Percentiles rank a stretch among this genome's conserved stretches.
These are phyloP conservation scores for Mallateleia sp. DNA, from an alignment of 2,888 invertebrate species.

Conservation along the genomic window DNA sequence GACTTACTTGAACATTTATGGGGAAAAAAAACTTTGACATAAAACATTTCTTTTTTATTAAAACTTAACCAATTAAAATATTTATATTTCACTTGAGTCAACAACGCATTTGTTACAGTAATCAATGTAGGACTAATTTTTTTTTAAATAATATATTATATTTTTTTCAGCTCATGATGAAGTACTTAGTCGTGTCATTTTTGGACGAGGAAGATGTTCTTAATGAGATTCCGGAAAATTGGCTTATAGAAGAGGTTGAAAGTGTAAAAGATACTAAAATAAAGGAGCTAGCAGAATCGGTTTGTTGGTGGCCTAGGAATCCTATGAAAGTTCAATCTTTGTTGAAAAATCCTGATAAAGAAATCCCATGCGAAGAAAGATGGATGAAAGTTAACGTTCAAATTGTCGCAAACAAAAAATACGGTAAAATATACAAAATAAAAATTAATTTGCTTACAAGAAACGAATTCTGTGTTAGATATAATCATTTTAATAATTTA, in stretches of 20 bases:
- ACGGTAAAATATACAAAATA: slow-evolving; percentile 9
- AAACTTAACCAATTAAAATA: no score
- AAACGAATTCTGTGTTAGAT: no score
- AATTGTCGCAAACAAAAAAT: slow-evolving; percentile 1
- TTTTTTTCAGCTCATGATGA: slow-evolving; percentile 13
- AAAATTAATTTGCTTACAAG: no score
- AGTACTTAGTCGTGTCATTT: slow-evolving; percentile 20
- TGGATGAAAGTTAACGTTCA: neutral
- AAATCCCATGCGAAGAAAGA: neutral
- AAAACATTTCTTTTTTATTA: no score
- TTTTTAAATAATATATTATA: neutral
- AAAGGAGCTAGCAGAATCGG: slow-evolving; percentile 7
- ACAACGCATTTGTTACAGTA: no score
- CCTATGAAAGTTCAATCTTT: slow-evolving; percentile 1
- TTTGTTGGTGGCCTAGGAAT: slow-evolving; percentile 26
- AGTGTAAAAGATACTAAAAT: neutral
- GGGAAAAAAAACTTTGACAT: no score
- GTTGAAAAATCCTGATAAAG: slow-evolving; percentile 11
- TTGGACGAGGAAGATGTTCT: slow-evolving; percentile 3
- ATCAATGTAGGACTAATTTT: no score
- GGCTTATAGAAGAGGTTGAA: slow-evolving; percentile 12
- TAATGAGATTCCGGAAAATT: slow-evolving; percentile 9
- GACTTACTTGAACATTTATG: no score
- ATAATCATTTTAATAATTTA: neutral
- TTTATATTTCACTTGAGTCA: no score